A percentile compares a stretch with the other conserved stretches of the same genome.
Conservation (phyloP, 2,888 invertebrate genomes). For the Sturmia bella region DNA sequence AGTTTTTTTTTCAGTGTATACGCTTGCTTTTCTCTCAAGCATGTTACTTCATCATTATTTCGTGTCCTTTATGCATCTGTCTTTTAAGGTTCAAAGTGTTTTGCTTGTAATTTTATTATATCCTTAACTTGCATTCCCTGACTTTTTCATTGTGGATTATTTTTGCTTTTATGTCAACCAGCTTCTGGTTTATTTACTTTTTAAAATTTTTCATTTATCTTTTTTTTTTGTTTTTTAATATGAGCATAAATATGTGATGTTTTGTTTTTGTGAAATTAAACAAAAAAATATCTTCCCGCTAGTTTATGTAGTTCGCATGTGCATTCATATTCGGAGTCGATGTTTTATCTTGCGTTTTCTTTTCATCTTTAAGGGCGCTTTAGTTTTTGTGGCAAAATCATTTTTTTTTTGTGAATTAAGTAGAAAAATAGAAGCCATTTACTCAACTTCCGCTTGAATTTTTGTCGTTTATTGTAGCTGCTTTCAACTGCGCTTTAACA, state of each 20-base stretch:
- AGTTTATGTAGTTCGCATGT: slow-evolving; percentile 13
- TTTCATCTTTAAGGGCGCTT: slow-evolving; percentile 9
- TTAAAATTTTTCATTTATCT: not conserved
- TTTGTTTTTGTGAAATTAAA: slow-evolving; percentile 19
- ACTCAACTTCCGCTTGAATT: slow-evolving; percentile 57
- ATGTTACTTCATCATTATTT: slow-evolving; percentile 26
- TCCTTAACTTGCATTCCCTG: slow-evolving; percentile 53
- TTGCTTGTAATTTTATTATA: slow-evolving; percentile 63
- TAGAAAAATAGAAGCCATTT: slow-evolving; percentile 61
- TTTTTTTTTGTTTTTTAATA: slow-evolving; percentile 15
- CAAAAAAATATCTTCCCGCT: slow-evolving; percentile 1
- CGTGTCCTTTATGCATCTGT: slow-evolving; percentile 6
- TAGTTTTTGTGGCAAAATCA: not conserved
- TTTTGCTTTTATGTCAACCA: not conserved
- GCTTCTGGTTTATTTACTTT: slow-evolving; percentile 24
- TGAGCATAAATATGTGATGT: slow-evolving; percentile 41
- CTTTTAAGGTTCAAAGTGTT: slow-evolving; percentile 60
- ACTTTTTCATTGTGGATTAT: not conserved
- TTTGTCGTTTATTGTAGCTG: slow-evolving; percentile 41
- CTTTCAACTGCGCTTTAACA: slow-evolving; percentile 54
- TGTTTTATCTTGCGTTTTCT: not conserved
- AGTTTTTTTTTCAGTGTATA: slow-evolving; percentile 13
- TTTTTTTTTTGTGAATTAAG: slow-evolving; percentile 34
- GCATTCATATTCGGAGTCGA: slow-evolving; percentile 19
- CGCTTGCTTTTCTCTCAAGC: not conserved